Percentiles rank a stretch among this genome's conserved stretches.
phyloP scores from a whole-genome alignment of 2,888 invertebrate species.

The Didymodactylos carnosus region DNA sequence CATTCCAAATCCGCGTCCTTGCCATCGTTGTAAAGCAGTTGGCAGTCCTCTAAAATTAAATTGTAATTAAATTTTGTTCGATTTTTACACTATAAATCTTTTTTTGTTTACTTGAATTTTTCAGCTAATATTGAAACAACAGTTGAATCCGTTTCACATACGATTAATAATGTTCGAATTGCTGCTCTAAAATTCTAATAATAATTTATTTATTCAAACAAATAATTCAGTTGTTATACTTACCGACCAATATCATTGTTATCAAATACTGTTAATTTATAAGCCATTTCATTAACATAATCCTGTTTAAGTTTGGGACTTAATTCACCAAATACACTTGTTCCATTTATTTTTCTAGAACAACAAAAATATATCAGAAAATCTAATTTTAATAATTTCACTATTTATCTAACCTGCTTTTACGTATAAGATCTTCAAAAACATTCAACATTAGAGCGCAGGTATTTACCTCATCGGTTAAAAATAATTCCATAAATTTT shows the following conservation, averaged over 20 bases:
- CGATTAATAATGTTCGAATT: background rate
- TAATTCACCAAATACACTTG: background rate
- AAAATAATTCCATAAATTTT: background rate
- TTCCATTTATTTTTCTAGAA: background rate
- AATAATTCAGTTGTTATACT: background rate
- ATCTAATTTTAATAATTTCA: background rate
- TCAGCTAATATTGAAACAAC: background rate
- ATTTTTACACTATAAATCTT: background rate
- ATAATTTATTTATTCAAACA: background rate
- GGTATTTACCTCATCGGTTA: background rate
- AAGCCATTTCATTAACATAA: background rate
- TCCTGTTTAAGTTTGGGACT: background rate
- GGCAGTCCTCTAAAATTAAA: background rate
- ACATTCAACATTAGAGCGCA: background rate
- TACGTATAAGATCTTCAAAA: background rate
- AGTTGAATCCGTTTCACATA: background rate
- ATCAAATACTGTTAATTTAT: background rate
- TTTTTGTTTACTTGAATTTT: background rate
- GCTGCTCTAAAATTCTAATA: background rate
- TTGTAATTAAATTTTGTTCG: too few species aligned
- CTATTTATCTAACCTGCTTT: background rate
- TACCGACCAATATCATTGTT: background rate
- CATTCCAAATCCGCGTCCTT: background rate
- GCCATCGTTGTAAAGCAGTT: background rate
- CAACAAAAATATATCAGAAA: background rate